phyloP scores from a whole-genome alignment of 2,888 invertebrate genomes.

The Agrotis segetum region DNA sequence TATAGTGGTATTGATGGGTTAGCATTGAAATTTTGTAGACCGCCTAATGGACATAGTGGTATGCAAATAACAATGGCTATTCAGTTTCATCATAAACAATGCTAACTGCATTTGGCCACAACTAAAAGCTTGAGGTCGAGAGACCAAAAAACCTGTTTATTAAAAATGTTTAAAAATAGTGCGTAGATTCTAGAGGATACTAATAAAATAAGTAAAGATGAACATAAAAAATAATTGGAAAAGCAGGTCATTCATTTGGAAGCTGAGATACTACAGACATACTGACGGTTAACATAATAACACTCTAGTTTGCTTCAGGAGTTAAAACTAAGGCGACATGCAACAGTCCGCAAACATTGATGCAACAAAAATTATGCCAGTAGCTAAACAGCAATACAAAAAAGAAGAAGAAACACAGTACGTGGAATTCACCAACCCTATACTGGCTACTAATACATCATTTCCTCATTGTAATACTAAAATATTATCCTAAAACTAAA shows the following conservation, averaged over 20 bases:
- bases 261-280: too few species aligned
- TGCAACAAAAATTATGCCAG: background rate
- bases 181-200: too few species aligned
- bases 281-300: too few species aligned
- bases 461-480: background rate
- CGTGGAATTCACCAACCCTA: background rate
- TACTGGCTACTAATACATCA: background rate
- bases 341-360: too few species aligned
- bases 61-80: background rate
- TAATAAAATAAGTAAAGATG: too few species aligned
- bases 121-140: background rate
- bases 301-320: too few species aligned
- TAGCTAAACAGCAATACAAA: background rate
- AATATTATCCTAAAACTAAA: background rate
- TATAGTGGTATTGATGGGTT: conserved; percentile 5
- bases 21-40: background rate
- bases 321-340: too few species aligned
- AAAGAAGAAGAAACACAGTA: background rate
- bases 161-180: too few species aligned
- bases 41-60: background rate
- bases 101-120: background rate
- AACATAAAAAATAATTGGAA: too few species aligned
- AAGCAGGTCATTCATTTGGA: too few species aligned
- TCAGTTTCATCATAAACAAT: background rate
- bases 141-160: too few species aligned